Percentiles rank a stretch among this genome's conserved stretches.
Evolutionary conservation across 2,797 vertebrate species (phyloP).

Genomic region (Sternarchorhynchus goeldii): DNA sequence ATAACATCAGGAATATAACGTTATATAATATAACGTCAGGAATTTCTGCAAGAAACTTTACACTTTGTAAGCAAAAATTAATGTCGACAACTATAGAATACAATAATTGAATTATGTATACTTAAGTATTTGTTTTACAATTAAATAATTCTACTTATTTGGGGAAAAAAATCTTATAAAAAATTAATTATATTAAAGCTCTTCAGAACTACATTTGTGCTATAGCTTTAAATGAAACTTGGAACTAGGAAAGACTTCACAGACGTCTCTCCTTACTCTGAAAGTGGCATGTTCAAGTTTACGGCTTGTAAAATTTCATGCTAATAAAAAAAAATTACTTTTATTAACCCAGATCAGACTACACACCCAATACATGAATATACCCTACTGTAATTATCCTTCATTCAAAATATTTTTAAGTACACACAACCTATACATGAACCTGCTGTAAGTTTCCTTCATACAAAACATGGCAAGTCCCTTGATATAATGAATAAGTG

Average conservation of each 20-base stretch:
- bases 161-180: neutral
- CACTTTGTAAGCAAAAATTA: neutral
- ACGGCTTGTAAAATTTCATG: neutral
- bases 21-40: neutral
- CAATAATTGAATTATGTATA: neutral
- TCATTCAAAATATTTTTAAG: constrained; percentile 6
- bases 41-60: neutral
- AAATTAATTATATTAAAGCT: neutral
- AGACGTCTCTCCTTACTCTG: neutral
- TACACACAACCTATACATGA: neutral
- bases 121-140: neutral
- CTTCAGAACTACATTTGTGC: too few relatives aligned
- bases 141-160: neutral
- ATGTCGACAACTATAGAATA: neutral
- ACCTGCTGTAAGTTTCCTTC: neutral
- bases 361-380: neutral
- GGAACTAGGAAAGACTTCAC: neutral
- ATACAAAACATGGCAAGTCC: constrained; percentile 7
- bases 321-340: neutral
- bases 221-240: neutral
- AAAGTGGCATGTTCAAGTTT: neutral
- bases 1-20: neutral
- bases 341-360: too few relatives aligned
- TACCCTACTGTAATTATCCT: constrained; percentile 9
- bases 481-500: constrained; percentile 29